These are phyloP conservation scores for Melieria crassipennis DNA, from an alignment of 2,888 invertebrate genomes.

Conservation along the genomic window DNA sequence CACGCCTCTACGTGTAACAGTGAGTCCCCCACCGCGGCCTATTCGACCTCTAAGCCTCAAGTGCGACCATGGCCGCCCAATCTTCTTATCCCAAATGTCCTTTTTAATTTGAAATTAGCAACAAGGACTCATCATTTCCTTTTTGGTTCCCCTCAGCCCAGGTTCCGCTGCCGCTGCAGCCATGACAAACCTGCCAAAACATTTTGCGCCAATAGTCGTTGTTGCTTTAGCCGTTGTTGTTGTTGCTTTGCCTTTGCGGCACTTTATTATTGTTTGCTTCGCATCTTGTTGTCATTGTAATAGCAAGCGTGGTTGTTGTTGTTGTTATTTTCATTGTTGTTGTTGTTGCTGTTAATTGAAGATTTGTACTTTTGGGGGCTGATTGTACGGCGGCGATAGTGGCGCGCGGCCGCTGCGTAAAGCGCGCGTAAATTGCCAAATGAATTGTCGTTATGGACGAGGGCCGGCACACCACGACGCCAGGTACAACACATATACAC, in stretches of 20 bases:
- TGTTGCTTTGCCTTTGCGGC: not conserved
- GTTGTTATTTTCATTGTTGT: not conserved
- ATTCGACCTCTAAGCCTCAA: not conserved
- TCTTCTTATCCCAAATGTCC: constrained; percentile 20
- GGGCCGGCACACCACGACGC: too few relatives aligned
- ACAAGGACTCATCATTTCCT: constrained; percentile 5
- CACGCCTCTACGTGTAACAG: too few relatives aligned
- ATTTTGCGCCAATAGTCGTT: constrained; percentile 26
- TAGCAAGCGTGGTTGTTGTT: not conserved
- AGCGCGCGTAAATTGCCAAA: too few relatives aligned
- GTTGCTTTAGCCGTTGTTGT: not conserved
- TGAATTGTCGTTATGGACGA: too few relatives aligned
- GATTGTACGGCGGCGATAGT: too few relatives aligned
- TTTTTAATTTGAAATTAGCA: constrained; percentile 35
- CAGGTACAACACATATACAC: too few relatives aligned
- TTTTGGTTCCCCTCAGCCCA: not conserved
- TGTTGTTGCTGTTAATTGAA: too few relatives aligned
- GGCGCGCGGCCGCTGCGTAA: too few relatives aligned
- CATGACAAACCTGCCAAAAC: constrained; percentile 25
- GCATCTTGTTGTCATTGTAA: not conserved
- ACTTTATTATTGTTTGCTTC: not conserved
- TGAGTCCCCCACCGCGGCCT: too few relatives aligned
- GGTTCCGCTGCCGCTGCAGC: constrained; percentile 2
- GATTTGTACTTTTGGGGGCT: too few relatives aligned
- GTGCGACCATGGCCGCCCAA: too few relatives aligned